Base-by-base conservation (phyloP, 2,797 vertebrate species). In the Trachops cirrhosus region DNA sequence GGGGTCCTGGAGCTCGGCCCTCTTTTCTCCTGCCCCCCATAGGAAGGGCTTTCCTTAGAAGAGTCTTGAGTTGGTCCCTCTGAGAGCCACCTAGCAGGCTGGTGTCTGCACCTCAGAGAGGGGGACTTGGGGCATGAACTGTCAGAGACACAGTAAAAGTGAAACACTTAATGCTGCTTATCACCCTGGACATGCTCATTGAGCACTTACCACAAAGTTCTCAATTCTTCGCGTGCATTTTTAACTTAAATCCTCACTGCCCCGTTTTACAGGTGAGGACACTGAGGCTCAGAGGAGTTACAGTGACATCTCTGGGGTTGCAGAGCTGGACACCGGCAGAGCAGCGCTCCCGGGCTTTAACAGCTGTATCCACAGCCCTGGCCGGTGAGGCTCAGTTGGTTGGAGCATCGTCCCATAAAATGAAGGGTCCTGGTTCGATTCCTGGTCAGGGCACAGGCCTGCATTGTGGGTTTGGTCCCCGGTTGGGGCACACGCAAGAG, bases 121-220 rank as follows among this genome's bases (percentile, higher is more conserved):
- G 26, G 19, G 41, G 15, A 3, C 50, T 80, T 39, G 6, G 29
- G 15, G 54, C 19, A 9, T 16, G n/a, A 77, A 64, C 46, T 37
- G 73, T 6, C 41, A 68, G 68, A 9, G 8, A 77, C 54, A 24
- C 50, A 7, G 44, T 18, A 41, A 12, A 37, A 39, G 41, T 0
- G 0, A 26, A 24, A 62, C 19, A 44, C 26, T 54, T 41, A 6
- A 21, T 39, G 32, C 34, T 26, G 10, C 2, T 7, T 6, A 67
- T 2, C 9, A 2, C 67, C 16, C 14, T 46, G 1, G 0, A 9
- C 7, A 12, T 68, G 12, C 44, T 48, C 34, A 32, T 1, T n/a
- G 68, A 44, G 39, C 16, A 24, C 6, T 57, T 50, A 32, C 57
- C 10, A 32, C 24, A 16, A 10, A 29, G 59, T 2, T 5, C 11